Conservation (phyloP, 2,888 invertebrate genomes). For the Kuschelorhynchus macadamiae region DNA sequence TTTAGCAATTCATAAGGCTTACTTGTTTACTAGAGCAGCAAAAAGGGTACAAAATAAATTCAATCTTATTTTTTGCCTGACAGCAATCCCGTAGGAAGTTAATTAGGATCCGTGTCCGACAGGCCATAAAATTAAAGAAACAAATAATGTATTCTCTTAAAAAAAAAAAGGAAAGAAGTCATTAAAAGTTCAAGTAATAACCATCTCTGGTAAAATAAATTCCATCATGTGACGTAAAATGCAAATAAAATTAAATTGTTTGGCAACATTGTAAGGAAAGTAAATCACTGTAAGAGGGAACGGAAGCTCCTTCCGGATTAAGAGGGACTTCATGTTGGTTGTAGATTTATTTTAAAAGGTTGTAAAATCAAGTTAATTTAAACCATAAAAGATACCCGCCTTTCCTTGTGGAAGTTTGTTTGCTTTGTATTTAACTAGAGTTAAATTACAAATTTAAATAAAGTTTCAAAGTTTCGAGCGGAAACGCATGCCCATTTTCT, state of each 20-base stretch:
- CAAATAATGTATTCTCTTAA: conserved; percentile 9
- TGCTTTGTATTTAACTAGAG: conserved; percentile 20
- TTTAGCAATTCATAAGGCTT: no score
- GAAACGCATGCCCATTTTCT: background rate
- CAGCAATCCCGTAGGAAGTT: background rate
- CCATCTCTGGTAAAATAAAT: conserved; percentile 11
- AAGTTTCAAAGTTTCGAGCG: conserved; percentile 18
- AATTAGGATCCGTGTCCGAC: conserved; percentile 7
- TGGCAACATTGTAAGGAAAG: conserved; percentile 47
- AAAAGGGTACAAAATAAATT: no score
- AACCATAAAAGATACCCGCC: conserved; percentile 37
- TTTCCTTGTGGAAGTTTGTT: conserved; percentile 21
- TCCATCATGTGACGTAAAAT: conserved; percentile 4
- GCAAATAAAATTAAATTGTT: conserved; percentile 36
- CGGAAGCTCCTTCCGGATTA: conserved; percentile 58
- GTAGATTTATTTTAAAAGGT: conserved; percentile 64
- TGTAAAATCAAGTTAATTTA: conserved; percentile 65
- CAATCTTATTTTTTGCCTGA: no score
- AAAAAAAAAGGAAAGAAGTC: no score
- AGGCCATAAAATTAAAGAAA: conserved; percentile 9
- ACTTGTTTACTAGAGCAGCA: no score
- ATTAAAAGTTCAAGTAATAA: conserved; percentile 12
- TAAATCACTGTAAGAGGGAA: conserved; percentile 51
- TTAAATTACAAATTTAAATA: conserved; percentile 27
- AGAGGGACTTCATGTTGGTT: conserved; percentile 63